Evolutionary conservation across 2,113 vertebrate species (phyloP), one percentile per base, ranked within the genome.

Genomic region (Corythornis madagascariensis): DNA sequence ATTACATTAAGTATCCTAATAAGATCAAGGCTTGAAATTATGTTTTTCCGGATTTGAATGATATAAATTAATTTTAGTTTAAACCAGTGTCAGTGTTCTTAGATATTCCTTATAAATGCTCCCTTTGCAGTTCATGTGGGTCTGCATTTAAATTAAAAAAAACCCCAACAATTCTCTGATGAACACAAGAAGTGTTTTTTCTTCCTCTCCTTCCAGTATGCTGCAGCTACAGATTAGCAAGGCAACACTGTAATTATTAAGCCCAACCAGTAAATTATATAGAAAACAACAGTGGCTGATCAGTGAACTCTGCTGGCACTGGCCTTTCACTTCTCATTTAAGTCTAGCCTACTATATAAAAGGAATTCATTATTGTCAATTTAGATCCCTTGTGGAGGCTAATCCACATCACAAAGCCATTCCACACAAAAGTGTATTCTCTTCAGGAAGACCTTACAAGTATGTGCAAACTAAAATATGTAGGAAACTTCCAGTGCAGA

Each of bases 1-100:
- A 95, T 95, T 96, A 95, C 94, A 89, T 92, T 95, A 96, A 95
- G 93, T 94, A 96, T 94, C 87, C 89, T 95, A 94, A 96, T 96
- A 95, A 92, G 93, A 95, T 95, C 93, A 95, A 95, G 90, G 89
- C 94, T 95, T 96, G 93, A 96, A 95, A 96, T 95, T 95, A 90
- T 84, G 83, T 93, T 96, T 96, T 96, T 95, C 94, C 86, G 94
- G 91, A 96, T 96, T 96, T 94, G 90, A 92, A 83, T 90, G 93
- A 92, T 96, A 95, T 94, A 95, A 95, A 96, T 95, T 95, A 96
- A 96, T 96, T 96, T 95, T 91, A 86, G 71, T 94, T 95, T 90
- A 94, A 95, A 90, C 79, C 73, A 90, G 57, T 93, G 88, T 94
- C 82, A 92, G 57, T 85, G 45, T 86, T 90, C 81, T 92, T 95